Conservation (phyloP, 2,888 invertebrate genomes). For the Parapristionchus giblindavisi region DNA sequence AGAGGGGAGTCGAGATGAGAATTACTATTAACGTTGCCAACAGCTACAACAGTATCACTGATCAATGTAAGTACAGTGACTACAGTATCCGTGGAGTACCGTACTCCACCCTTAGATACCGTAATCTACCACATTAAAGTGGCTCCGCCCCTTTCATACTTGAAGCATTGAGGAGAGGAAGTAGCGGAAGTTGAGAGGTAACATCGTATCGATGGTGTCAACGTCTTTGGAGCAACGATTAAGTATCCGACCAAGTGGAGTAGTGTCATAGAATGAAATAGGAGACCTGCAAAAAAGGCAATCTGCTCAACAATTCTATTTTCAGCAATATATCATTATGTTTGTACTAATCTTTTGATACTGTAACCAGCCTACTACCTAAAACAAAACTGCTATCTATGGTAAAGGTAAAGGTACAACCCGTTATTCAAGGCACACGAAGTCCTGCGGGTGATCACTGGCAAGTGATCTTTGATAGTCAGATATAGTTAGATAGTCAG, state of each 20-base stretch:
- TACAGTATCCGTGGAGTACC: background rate
- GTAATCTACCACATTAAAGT: background rate
- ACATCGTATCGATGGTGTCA: constrained; percentile 59
- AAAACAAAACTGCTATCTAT: too few relatives aligned
- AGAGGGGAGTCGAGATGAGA: constrained; percentile 65
- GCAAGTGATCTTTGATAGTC: too few relatives aligned
- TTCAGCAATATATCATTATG: too few relatives aligned
- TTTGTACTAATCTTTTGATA: too few relatives aligned
- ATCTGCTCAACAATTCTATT: too few relatives aligned
- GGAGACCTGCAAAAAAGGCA: constrained; percentile 62
- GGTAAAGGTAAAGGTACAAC: too few relatives aligned
- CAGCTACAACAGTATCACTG: too few relatives aligned
- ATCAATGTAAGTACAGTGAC: too few relatives aligned
- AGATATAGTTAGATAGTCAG: too few relatives aligned
- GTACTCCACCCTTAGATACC: background rate
- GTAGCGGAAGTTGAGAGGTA: constrained; percentile 62
- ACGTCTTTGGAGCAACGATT: constrained; percentile 70
- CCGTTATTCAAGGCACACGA: too few relatives aligned
- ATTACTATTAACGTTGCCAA: constrained; percentile 53
- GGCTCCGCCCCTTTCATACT: constrained; percentile 36
- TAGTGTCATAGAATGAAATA: constrained; percentile 71
- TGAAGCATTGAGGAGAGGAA: constrained; percentile 58
- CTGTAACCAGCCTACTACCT: too few relatives aligned
- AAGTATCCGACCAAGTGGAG: constrained; percentile 71
- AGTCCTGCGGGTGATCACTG: too few relatives aligned